These are phyloP conservation scores for Cydia pomonella DNA, from an alignment of 1,140 invertebrate genomes.

Conservation along the genomic window DNA sequence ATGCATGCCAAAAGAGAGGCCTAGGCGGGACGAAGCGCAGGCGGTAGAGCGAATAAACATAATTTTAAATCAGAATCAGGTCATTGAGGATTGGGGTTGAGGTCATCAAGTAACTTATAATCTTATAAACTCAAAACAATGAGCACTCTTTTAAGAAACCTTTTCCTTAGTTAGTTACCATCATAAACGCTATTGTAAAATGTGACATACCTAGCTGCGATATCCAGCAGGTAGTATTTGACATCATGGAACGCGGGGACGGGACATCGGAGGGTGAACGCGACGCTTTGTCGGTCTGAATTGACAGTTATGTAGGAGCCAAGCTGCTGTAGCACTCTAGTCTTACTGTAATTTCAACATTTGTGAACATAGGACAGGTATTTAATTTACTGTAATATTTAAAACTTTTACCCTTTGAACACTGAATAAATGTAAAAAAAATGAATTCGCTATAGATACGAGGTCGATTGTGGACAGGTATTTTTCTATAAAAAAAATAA, in stretches of 20 bases:
- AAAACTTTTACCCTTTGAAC: too few species aligned
- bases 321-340: constrained; percentile 54
- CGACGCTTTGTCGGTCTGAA: constrained; percentile 54
- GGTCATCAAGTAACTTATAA: neutral
- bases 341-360: constrained; percentile 42
- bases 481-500: too few species aligned
- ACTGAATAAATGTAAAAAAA: too few species aligned
- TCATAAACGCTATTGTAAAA: neutral
- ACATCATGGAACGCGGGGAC: constrained; percentile 46
- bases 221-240: constrained; percentile 62
- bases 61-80: neutral
- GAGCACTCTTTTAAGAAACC: too few species aligned
- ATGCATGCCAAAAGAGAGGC: too few species aligned
- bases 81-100: neutral
- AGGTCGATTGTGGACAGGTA: too few species aligned
- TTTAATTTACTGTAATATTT: too few species aligned
- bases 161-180: too few species aligned
- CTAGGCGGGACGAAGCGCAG: too few species aligned
- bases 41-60: too few species aligned
- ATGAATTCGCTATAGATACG: too few species aligned
- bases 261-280: constrained; percentile 59
- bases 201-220: constrained; percentile 50
- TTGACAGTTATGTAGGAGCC: constrained; percentile 55
- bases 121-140: neutral
- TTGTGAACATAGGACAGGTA: too few species aligned